Conservation (phyloP, 2,113 vertebrate genomes). For the Serilophus lunatus region DNA sequence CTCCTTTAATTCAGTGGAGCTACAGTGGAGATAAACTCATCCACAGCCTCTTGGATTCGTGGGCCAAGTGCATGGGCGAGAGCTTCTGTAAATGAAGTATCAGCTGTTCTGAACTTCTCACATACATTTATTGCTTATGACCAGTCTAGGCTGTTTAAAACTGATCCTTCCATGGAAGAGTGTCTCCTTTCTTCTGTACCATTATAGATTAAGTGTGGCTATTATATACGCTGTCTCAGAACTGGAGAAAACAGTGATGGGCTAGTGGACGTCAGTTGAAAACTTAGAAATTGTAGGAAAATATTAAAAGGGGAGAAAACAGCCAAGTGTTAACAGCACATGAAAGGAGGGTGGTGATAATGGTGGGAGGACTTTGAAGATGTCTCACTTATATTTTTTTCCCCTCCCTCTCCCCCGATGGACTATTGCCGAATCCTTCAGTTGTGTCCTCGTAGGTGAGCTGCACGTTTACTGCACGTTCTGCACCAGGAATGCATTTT, state of each 20-base stretch:
- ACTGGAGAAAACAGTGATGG: not conserved
- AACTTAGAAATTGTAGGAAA: not conserved
- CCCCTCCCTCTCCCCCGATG: constrained; percentile 71
- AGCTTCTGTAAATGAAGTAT: not conserved
- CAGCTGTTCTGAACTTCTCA: not conserved
- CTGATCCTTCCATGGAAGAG: not conserved
- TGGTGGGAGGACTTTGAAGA: constrained; percentile 46
- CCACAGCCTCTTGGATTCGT: not conserved
- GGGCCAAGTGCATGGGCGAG: not conserved
- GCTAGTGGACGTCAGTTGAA: not conserved
- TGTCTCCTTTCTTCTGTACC: not conserved
- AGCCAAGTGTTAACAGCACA: not conserved
- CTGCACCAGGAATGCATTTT: constrained; percentile 80
- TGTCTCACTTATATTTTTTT: constrained; percentile 74
- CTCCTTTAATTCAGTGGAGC: not conserved
- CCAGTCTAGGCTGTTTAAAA: not conserved
- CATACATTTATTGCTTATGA: not conserved
- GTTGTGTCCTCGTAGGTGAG: constrained; percentile 78
- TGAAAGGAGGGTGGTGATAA: constrained; percentile 53
- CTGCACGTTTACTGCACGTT: constrained; percentile 82
- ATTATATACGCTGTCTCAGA: not conserved
- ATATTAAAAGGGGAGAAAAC: not conserved
- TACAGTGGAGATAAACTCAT: not conserved
- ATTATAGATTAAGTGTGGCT: not conserved
- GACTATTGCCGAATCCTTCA: constrained; percentile 75